phyloP scores from a whole-genome alignment of 2,113 vertebrate genomes.

The Phyllostomus discolor region DNA sequence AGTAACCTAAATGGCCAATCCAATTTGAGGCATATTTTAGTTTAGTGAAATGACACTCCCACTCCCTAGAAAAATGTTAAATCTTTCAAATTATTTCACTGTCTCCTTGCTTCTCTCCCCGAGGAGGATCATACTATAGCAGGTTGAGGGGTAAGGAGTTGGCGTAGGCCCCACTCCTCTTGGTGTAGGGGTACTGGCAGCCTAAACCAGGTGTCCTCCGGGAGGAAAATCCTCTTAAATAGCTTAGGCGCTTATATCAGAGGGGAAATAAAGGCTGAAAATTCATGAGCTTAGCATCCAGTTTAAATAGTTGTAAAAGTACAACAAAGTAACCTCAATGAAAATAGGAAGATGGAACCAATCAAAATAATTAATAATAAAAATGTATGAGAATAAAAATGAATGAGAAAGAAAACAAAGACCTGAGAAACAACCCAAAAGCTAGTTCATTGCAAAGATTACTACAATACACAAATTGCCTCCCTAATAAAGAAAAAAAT shows the following conservation, averaged over 20 bases:
- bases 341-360: neutral
- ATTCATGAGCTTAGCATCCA: neutral
- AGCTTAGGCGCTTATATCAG: neutral
- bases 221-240: neutral
- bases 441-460: neutral
- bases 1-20: neutral
- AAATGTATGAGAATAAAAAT: neutral
- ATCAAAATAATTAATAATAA: neutral
- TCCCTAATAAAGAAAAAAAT: neutral
- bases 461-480: neutral
- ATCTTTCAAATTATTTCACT: neutral
- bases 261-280: neutral
- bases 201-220: neutral
- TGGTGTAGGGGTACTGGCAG: neutral
- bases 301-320: neutral
- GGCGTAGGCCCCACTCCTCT: neutral
- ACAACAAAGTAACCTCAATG: neutral
- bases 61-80: neutral
- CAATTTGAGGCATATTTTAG: neutral
- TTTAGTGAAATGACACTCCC: neutral
- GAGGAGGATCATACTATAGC: neutral
- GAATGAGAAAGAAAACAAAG: neutral
- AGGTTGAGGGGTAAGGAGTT: neutral
- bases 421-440: neutral
- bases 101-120: neutral